phyloP scores from a whole-genome alignment of 2,797 vertebrate species.

The Miichthys miiuy region DNA sequence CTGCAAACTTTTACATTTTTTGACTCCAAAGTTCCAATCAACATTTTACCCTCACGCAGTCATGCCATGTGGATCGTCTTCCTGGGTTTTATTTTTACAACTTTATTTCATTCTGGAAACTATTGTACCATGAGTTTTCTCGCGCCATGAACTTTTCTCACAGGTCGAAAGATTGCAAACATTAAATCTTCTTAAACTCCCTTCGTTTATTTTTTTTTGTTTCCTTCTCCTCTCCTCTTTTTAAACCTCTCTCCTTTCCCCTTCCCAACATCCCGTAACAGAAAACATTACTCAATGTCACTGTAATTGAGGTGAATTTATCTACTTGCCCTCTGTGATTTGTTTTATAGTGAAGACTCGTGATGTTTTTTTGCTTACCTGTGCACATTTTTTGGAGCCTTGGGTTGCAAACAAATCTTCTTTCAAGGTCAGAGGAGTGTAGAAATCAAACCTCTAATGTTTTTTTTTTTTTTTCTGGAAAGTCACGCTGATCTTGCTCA shows the following conservation, averaged over 20 bases:
- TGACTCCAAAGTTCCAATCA: background rate
- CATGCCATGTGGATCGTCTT: background rate
- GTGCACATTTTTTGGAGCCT: slow-evolving; percentile 12
- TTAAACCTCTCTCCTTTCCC: background rate
- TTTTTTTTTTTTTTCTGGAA: background rate
- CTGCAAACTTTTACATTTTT: background rate
- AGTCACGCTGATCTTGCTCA: slow-evolving; percentile 5
- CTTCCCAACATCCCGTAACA: background rate
- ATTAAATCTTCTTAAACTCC: background rate
- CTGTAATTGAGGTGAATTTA: slow-evolving; percentile 41
- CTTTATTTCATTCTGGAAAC: background rate
- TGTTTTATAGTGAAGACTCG: background rate
- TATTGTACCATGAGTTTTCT: background rate
- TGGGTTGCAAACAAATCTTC: slow-evolving; percentile 3
- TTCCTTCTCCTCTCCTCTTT: background rate
- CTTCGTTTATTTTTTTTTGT: background rate
- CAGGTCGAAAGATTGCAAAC: background rate
- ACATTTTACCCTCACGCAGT: background rate
- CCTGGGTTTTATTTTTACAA: background rate
- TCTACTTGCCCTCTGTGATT: slow-evolving; percentile 1
- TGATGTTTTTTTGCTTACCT: slow-evolving; percentile 17
- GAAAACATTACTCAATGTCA: background rate
- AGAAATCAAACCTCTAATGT: background rate
- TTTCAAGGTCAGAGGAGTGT: slow-evolving; percentile 16
- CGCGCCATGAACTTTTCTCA: background rate